Percentiles rank a stretch among this genome's conserved stretches.
These are phyloP conservation scores for Silurus meridionalis DNA, from an alignment of 2,113 vertebrate species.

Conservation along the genomic window DNA sequence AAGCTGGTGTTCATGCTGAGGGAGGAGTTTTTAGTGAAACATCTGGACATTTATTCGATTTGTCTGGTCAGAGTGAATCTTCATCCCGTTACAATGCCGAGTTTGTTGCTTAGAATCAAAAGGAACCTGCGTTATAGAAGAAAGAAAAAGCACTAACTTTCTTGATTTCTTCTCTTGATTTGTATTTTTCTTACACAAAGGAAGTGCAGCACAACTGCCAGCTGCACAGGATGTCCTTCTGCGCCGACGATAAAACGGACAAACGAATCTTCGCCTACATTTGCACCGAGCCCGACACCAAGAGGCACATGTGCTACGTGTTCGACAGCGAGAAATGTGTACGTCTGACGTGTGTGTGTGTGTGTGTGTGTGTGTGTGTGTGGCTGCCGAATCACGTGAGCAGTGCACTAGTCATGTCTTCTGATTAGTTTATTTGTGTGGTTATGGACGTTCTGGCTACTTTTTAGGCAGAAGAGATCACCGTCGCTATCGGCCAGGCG, in stretches of 20 bases:
- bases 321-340: conserved; percentile 99
- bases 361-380: not conserved
- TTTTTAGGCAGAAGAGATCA: conserved; percentile 83
- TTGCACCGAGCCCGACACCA: conserved; percentile 96
- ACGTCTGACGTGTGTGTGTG: conserved; percentile 62
- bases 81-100: too few species aligned
- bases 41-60: too few species aligned
- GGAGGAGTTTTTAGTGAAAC: too few species aligned
- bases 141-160: too few species aligned
- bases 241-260: conserved; percentile 98
- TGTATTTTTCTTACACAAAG: conserved; percentile 60
- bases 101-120: too few species aligned
- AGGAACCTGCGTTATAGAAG: too few species aligned
- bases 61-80: too few species aligned
- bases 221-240: conserved; percentile 97
- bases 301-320: conserved; percentile 95
- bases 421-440: not conserved
- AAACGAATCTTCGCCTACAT: conserved; percentile 99
- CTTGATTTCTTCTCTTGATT: not conserved
- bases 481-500: conserved; percentile 86
- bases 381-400: not conserved
- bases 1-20: too few species aligned
- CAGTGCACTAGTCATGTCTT: not conserved
- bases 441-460: conserved; percentile 6
- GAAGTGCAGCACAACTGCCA: conserved; percentile 96